Conservation (phyloP, 2,888 invertebrate species). For the Pollenia labialis region DNA sequence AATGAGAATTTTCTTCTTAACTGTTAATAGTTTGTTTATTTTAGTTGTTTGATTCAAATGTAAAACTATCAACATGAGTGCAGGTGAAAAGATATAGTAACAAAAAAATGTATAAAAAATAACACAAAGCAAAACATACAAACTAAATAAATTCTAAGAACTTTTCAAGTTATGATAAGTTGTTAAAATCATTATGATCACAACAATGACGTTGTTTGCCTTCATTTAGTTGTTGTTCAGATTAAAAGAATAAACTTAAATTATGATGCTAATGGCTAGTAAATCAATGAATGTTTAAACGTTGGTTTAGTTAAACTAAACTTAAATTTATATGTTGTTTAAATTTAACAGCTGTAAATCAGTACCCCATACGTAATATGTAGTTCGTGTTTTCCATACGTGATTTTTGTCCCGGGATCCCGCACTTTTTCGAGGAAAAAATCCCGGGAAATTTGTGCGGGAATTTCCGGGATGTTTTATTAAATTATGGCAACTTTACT, state of each 20-base stretch:
- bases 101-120: background rate
- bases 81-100: slow-evolving; percentile 8
- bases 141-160: slow-evolving; percentile 51
- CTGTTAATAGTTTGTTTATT: slow-evolving; percentile 48
- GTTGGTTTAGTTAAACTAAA: too few relatives aligned
- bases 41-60: slow-evolving; percentile 58
- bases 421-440: too few relatives aligned
- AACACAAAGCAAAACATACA: background rate
- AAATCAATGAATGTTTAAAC: too few relatives aligned
- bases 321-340: too few relatives aligned
- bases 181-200: slow-evolving; percentile 46
- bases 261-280: slow-evolving; percentile 30
- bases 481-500: too few relatives aligned
- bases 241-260: slow-evolving; percentile 45
- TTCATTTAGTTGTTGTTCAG: slow-evolving; percentile 30
- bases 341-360: too few relatives aligned
- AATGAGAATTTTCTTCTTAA: slow-evolving; percentile 15
- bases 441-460: too few relatives aligned
- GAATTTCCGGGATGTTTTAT: too few relatives aligned
- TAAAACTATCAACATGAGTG: slow-evolving; percentile 6
- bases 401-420: too few relatives aligned
- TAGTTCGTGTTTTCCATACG: too few relatives aligned
- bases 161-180: slow-evolving; percentile 57
- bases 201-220: slow-evolving; percentile 53
- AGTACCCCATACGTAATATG: too few relatives aligned